phyloP scores from a whole-genome alignment of 2,113 vertebrate species.

The Psittacus erithacus region DNA sequence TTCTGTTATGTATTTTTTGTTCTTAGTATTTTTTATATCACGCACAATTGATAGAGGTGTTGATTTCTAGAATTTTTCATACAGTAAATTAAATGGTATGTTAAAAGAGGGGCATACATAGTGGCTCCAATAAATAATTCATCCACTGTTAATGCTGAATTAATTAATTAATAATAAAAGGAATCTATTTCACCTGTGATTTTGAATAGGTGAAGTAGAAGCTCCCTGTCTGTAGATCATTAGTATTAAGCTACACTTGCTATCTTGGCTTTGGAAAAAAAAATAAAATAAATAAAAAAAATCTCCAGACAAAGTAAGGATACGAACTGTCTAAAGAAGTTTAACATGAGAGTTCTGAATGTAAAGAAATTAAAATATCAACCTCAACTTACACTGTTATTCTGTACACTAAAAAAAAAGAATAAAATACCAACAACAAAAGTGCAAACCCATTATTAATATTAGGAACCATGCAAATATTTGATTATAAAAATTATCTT shows the following conservation, averaged over 20 bases:
- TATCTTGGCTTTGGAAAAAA: background rate
- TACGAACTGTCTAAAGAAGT: background rate
- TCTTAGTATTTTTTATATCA: slow-evolving; percentile 64
- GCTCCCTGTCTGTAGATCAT: background rate
- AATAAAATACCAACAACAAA: background rate
- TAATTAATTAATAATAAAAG: background rate
- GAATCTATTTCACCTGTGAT: background rate
- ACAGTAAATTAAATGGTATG: slow-evolving; percentile 22
- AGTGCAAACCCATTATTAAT: background rate
- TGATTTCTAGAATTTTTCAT: slow-evolving; percentile 62
- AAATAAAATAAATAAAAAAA: background rate
- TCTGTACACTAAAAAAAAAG: background rate
- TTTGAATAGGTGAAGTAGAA: slow-evolving; percentile 19
- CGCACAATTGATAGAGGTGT: background rate
- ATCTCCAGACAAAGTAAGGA: background rate
- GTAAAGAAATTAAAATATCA: background rate
- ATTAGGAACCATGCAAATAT: background rate
- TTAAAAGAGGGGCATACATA: background rate
- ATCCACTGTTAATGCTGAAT: background rate
- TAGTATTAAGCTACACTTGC: background rate
- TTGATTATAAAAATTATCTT: background rate
- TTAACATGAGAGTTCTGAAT: slow-evolving; percentile 5
- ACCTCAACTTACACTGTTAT: background rate
- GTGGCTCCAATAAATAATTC: background rate
- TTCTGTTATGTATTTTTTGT: slow-evolving; percentile 51